Base-by-base conservation (phyloP, 1,140 invertebrate species). In the Belonocnema kinseyi region DNA sequence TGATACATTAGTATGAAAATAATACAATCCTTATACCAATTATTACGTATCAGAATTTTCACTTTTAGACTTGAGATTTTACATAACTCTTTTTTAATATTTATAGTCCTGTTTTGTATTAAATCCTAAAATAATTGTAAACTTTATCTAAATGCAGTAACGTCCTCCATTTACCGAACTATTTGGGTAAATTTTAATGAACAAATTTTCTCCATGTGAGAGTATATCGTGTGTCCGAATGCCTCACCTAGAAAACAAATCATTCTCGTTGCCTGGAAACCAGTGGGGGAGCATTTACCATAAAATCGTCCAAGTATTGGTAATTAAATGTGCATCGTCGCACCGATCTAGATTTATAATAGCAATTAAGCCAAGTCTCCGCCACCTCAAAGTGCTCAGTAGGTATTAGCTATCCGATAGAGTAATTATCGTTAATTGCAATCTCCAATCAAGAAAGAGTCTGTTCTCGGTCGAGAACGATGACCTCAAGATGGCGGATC, bases 371-470 rank as follows among this genome's bases (percentile, higher is more conserved):
- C 52, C 54, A 17, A 78, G 66, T 50, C 77, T 72, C 61, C 75
- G 74, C 70, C 26, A 14, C 54, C 77, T 75, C 75, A 81, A 79
- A 61, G 16, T 61, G 74, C 61, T 75, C 72, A 17, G 74, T 21
- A 56, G 76, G 74, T 82, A 40, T 5, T 26, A 40, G n/a, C 61
- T 66, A 78, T 66, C 52, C 80, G 81, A 84, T 83, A 80, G 83
- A 78, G 80, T 78, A 85, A 87, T 87, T 87, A 87, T 87, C 84
- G 76, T 81, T 86, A 88, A 86, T 88, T 86, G 81, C 81, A 56
- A 86, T 85, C 85, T 81, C 26, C 82, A 79, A 84, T 85, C 81
- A 73, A 77, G 74, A 72, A 16, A 33, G 12, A 53, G 3, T 33
- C 8, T 8, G 11, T 21, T 56, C 70, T 19, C 40, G 70, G 52